A percentile compares a stretch with the other conserved stretches of the same genome.
Evolutionary conservation across 2,113 vertebrate genomes (phyloP).

Genomic region (Pholis gunnellus): DNA sequence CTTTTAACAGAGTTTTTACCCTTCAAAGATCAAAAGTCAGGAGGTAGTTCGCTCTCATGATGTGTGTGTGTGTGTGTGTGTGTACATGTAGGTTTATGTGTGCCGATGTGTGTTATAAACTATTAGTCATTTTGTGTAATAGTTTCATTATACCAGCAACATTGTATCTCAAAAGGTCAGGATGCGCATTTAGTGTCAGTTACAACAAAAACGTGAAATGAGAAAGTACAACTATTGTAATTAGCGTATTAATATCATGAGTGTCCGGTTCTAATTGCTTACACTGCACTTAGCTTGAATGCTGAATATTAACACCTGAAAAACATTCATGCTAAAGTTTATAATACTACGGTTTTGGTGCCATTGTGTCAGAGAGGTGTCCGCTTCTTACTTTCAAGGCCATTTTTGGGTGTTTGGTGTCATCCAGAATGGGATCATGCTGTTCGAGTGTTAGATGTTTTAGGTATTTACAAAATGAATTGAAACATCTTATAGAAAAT

Average conservation of each 20-base stretch:
- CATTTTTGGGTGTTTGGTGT: background rate
- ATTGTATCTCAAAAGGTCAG: slow-evolving; percentile 6
- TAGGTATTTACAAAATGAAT: background rate
- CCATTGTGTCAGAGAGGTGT: background rate
- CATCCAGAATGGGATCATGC: background rate
- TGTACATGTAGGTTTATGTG: slow-evolving; percentile 36
- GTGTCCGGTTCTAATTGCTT: background rate
- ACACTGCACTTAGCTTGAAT: background rate
- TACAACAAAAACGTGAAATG: background rate
- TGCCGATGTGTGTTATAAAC: background rate
- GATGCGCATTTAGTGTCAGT: background rate
- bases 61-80: slow-evolving; percentile 33
- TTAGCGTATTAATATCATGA: background rate
- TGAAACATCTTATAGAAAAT: slow-evolving; percentile 1
- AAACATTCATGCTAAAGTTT: background rate
- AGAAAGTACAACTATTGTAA: background rate
- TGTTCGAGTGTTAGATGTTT: background rate
- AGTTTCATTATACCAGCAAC: background rate
- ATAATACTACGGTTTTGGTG: background rate
- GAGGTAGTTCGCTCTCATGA: slow-evolving; percentile 48
- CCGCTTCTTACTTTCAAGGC: background rate
- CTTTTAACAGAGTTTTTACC: slow-evolving; percentile 78
- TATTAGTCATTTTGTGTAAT: slow-evolving; percentile 29
- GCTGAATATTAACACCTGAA: background rate
- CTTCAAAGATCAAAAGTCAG: slow-evolving; percentile 78